phyloP scores from a whole-genome alignment of 2,797 vertebrate species.

The Characodon lateralis region DNA sequence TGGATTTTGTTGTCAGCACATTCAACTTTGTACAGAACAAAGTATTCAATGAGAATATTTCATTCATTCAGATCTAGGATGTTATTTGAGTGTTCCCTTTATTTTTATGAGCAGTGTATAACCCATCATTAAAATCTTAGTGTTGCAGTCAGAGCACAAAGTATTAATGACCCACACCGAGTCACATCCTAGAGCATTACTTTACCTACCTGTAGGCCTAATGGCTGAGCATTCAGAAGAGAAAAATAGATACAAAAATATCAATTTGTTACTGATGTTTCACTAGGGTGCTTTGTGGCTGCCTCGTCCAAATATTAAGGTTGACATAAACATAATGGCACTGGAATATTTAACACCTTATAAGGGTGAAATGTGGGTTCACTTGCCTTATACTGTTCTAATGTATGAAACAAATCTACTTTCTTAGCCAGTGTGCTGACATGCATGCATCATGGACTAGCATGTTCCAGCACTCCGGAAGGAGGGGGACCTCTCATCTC shows the following conservation, averaged over 20 bases:
- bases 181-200: slow-evolving; percentile 37
- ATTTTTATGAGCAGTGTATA: slow-evolving; percentile 31
- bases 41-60: too few species aligned
- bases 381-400: too few species aligned
- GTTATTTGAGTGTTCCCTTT: too few species aligned
- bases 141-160: slow-evolving; percentile 50
- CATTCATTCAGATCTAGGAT: too few species aligned
- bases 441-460: background rate
- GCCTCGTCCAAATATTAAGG: too few species aligned
- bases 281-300: background rate
- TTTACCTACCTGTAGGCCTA: slow-evolving; percentile 17
- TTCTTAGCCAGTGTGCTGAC: background rate
- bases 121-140: slow-evolving; percentile 60
- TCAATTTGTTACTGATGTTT: slow-evolving; percentile 15
- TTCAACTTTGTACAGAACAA: too few species aligned
- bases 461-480: slow-evolving; percentile 21
- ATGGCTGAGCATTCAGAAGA: background rate
- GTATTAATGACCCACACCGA: slow-evolving; percentile 51
- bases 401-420: background rate
- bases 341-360: background rate
- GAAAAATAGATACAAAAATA: background rate
- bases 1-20: too few species aligned
- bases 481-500: slow-evolving; percentile 33
- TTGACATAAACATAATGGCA: background rate
- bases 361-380: background rate